phyloP scores from a whole-genome alignment of 2,888 invertebrate genomes.

The Euphydryas editha region DNA sequence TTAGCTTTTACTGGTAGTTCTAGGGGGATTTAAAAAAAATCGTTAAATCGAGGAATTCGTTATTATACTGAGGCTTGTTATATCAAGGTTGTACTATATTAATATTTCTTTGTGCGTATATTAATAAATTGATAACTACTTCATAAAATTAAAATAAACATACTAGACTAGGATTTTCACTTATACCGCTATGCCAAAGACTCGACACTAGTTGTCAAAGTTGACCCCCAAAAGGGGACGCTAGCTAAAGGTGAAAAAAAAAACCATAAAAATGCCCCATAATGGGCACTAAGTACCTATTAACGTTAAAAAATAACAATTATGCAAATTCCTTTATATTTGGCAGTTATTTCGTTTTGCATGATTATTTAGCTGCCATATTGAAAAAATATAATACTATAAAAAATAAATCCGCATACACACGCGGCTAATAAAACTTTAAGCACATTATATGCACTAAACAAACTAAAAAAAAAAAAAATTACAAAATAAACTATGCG shows the following conservation, averaged over 20 bases:
- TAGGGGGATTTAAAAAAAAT: no score
- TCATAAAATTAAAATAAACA: slow-evolving; percentile 46
- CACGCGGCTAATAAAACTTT: slow-evolving; percentile 45
- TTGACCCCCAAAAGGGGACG: slow-evolving; percentile 40
- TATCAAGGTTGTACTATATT: slow-evolving; percentile 12
- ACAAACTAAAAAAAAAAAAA: slow-evolving; percentile 55
- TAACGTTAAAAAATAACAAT: slow-evolving; percentile 49
- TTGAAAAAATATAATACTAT: slow-evolving; percentile 54
- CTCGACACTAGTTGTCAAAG: slow-evolving; percentile 44
- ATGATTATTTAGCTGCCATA: slow-evolving; percentile 52
- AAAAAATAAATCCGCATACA: slow-evolving; percentile 50
- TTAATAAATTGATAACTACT: slow-evolving; percentile 42
- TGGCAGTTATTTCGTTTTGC: slow-evolving; percentile 52
- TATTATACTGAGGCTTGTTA: no score
- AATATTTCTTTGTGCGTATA: slow-evolving; percentile 17
- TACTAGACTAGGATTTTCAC: slow-evolving; percentile 48
- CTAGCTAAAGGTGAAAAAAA: slow-evolving; percentile 45
- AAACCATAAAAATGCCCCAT: slow-evolving; percentile 34
- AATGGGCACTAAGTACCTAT: slow-evolving; percentile 54
- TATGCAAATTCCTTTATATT: slow-evolving; percentile 49
- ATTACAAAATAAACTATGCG: slow-evolving; percentile 72
- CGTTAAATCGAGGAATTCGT: no score
- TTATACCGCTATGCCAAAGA: slow-evolving; percentile 45
- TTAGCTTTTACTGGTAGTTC: no score
- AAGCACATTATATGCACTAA: slow-evolving; percentile 62